These are phyloP conservation scores for Nasonia giraulti DNA, from an alignment of 1,140 invertebrate species.

Conservation along the genomic window DNA sequence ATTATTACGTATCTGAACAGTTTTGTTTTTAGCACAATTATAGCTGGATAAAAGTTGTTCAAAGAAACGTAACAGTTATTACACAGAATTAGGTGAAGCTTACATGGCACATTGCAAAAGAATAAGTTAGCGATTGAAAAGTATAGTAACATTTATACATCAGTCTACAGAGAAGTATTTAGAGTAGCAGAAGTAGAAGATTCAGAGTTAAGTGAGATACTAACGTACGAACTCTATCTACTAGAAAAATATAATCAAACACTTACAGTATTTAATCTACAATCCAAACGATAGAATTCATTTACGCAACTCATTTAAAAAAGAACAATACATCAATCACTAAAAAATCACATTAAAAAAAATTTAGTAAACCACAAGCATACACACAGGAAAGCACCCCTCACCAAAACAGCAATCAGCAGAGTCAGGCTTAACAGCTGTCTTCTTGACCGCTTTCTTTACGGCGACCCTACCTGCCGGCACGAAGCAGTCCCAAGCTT, in stretches of 20 bases:
- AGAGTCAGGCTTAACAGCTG: conserved; percentile 23
- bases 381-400: not conserved
- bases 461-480: conserved; percentile 49
- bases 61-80: too few species aligned
- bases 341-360: not conserved
- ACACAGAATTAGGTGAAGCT: too few species aligned
- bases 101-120: too few species aligned
- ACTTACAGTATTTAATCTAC: too few species aligned
- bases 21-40: not conserved
- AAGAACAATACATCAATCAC: not conserved
- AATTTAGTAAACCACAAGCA: not conserved
- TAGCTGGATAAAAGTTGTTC: not conserved
- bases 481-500: conserved; percentile 74
- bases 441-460: conserved; percentile 19
- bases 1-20: not conserved
- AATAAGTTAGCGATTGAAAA: too few species aligned
- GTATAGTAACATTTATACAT: too few species aligned
- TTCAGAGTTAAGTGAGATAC: too few species aligned
- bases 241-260: too few species aligned
- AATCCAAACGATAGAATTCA: not conserved
- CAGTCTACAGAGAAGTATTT: too few species aligned
- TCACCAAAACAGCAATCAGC: not conserved
- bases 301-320: not conserved
- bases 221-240: too few species aligned
- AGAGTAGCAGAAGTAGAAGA: too few species aligned